Evolutionary conservation across 2,888 invertebrate species (phyloP).

Genomic region (Agrypnus murinus): DNA sequence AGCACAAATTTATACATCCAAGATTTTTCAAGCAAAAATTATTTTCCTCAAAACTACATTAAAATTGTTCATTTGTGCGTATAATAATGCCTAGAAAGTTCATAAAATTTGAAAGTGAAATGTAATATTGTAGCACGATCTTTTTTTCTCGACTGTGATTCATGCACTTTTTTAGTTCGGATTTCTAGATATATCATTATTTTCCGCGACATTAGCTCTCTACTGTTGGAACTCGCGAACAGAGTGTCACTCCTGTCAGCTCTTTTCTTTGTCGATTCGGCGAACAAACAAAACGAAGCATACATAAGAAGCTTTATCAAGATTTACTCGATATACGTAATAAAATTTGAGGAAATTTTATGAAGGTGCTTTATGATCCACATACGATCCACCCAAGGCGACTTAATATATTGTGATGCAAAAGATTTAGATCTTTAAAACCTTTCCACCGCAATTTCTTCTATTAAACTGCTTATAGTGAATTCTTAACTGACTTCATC

Average conservation of each 20-base stretch:
- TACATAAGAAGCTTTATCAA: slow-evolving; percentile 52
- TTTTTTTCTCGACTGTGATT: slow-evolving; percentile 38
- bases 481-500: no score
- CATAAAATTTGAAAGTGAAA: slow-evolving; percentile 47
- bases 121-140: slow-evolving; percentile 33
- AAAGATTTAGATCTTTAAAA: background rate
- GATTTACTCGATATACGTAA: slow-evolving; percentile 50
- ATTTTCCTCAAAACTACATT: slow-evolving; percentile 24
- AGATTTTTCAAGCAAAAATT: slow-evolving; percentile 29
- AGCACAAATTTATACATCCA: slow-evolving; percentile 29
- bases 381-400: slow-evolving; percentile 11
- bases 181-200: slow-evolving; percentile 56
- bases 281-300: slow-evolving; percentile 54
- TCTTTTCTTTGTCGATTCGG: slow-evolving; percentile 50
- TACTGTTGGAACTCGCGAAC: slow-evolving; percentile 52
- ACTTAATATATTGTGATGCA: slow-evolving; percentile 27
- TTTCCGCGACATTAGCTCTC: slow-evolving; percentile 55
- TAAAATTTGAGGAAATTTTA: slow-evolving; percentile 53
- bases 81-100: slow-evolving; percentile 40
- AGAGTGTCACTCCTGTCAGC: slow-evolving; percentile 53
- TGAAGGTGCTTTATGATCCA: slow-evolving; percentile 38
- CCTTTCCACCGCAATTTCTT: background rate
- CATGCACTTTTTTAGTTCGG: slow-evolving; percentile 46
- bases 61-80: slow-evolving; percentile 34
- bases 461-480: no score